Conservation (phyloP, 2,888 invertebrate genomes). For the Thecophora atra region DNA sequence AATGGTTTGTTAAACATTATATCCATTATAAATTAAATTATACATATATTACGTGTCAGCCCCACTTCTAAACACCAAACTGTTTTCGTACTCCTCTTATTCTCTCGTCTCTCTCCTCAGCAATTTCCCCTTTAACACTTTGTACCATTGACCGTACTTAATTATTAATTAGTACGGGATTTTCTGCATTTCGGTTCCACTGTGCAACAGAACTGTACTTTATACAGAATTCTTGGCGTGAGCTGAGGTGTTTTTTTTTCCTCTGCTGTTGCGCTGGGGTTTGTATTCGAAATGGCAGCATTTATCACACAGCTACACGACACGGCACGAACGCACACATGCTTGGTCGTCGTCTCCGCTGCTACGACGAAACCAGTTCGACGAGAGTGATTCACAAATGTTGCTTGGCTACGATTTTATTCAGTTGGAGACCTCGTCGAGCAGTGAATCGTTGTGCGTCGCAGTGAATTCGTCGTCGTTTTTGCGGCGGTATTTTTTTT, state of each 20-base stretch:
- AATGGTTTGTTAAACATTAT: no score
- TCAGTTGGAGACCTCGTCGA: conserved; percentile 45
- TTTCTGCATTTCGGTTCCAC: conserved; percentile 34
- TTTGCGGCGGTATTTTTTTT: conserved; percentile 26
- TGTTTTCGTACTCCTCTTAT: no score
- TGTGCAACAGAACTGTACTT: conserved; percentile 49
- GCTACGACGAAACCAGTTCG: conserved; percentile 11
- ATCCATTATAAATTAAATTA: no score
- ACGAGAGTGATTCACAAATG: conserved; percentile 46
- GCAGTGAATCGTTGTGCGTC: conserved; percentile 12
- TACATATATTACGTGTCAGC: no score
- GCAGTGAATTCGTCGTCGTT: conserved; percentile 17
- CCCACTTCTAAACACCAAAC: no score
- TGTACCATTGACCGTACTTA: background rate
- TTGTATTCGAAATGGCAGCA: conserved; percentile 35
- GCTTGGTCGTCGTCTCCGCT: background rate
- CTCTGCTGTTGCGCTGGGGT: conserved; percentile 9
- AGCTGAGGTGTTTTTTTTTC: conserved; percentile 2
- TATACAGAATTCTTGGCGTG: conserved; percentile 29
- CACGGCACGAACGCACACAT: conserved; percentile 9
- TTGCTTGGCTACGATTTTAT: conserved; percentile 46
- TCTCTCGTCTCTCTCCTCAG: background rate
- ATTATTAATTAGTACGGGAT: no score
- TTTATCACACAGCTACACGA: conserved; percentile 38
- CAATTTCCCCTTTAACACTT: no score